A percentile compares a stretch with the other conserved stretches of the same genome.
phyloP scores from a whole-genome alignment of 2,888 invertebrate species.

The Sminthurides aquaticus region DNA sequence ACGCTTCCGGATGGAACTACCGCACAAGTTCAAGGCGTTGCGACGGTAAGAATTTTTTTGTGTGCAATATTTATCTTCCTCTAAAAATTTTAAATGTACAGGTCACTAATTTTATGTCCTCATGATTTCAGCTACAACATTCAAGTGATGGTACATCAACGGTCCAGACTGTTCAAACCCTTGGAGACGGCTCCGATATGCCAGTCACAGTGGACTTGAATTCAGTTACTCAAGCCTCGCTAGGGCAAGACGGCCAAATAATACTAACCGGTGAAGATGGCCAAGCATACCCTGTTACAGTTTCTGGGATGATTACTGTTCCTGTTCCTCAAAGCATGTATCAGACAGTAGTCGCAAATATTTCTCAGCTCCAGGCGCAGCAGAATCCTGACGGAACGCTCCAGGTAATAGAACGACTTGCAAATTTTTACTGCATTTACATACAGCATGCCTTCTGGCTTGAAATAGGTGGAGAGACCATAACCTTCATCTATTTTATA shows the following conservation, averaged over 20 bases:
- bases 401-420: conserved; percentile 36
- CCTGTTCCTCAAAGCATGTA: conserved; percentile 93
- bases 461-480: not conserved
- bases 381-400: conserved; percentile 38
- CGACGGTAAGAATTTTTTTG: conserved; percentile 54
- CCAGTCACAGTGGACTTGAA: conserved; percentile 76
- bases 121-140: conserved; percentile 34
- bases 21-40: conserved; percentile 80
- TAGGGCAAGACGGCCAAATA: conserved; percentile 87
- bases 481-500: not conserved
- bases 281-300: conserved; percentile 74
- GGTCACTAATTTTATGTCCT: not conserved
- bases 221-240: conserved; percentile 79
- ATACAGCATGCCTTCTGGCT: no score
- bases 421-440: not conserved
- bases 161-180: conserved; percentile 57
- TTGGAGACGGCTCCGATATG: conserved; percentile 54
- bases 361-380: conserved; percentile 62
- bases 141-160: conserved; percentile 47
- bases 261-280: conserved; percentile 92
- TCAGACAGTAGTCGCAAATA: conserved; percentile 89
- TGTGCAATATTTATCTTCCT: no score
- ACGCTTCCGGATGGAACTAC: conserved; percentile 92
- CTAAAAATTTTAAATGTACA: not conserved
- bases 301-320: conserved; percentile 89